phyloP scores from a whole-genome alignment of 2,113 vertebrate genomes.

The Dissostichus mawsoni region DNA sequence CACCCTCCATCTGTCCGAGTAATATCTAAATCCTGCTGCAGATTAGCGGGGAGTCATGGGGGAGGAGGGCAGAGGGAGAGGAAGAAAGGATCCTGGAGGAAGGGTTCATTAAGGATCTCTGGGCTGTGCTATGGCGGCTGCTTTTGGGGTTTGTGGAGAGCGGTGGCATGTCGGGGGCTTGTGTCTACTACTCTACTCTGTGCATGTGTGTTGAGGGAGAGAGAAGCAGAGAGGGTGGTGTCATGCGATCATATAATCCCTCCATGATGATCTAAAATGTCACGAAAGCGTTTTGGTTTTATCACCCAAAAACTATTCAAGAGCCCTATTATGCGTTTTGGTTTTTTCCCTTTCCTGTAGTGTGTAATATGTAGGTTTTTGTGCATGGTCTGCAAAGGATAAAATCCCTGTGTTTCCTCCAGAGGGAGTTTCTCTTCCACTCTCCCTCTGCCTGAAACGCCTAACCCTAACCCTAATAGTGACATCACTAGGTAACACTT shows the following conservation, averaged over 20 bases:
- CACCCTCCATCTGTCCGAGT: constrained; percentile 74
- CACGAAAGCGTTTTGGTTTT: background rate
- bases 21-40: constrained; percentile 71
- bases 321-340: too few species aligned
- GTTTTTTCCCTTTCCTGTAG: too few species aligned
- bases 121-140: constrained; percentile 42
- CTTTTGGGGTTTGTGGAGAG: constrained; percentile 26
- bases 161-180: constrained; percentile 27
- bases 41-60: constrained; percentile 48
- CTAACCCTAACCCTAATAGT: too few species aligned
- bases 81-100: constrained; percentile 55
- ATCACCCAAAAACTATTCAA: too few species aligned
- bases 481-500: too few species aligned
- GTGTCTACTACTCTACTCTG: constrained; percentile 29
- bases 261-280: background rate
- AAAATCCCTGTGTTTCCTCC: too few species aligned
- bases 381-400: too few species aligned
- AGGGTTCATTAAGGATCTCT: constrained; percentile 63
- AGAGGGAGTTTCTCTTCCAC: too few species aligned
- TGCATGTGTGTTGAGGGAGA: constrained; percentile 12
- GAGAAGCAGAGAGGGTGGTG: background rate
- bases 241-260: background rate
- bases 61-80: background rate
- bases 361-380: too few species aligned
- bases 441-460: too few species aligned